Evolutionary conservation across 2,797 vertebrate genomes (phyloP), one percentile per base, ranked within the genome.

Genomic region (Sebastes miniatus): DNA sequence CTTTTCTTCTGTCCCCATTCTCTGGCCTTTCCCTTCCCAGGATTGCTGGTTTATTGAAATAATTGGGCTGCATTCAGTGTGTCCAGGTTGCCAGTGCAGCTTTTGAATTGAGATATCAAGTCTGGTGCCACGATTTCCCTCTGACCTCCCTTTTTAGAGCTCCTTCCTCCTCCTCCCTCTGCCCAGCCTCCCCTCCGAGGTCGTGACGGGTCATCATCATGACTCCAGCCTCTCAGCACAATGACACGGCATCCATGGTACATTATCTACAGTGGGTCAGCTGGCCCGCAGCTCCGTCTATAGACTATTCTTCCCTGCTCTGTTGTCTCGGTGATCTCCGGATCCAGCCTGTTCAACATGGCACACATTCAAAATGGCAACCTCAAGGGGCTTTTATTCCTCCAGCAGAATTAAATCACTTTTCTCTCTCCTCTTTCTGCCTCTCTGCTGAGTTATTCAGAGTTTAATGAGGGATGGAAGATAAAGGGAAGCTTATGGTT

Each of bases 401-500:
- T 86, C 82, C 58, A 56, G 59, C 68, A 90, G 87, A 92, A 90
- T 88, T 86, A 85, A 92, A 90, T 91, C 90, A 89, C 88, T 90
- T 83, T 77, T 83, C 76, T 85, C 75, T 72, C 78, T 69, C 50
- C 24, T 81, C 83, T 83, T 58, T 85, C 81, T 85, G 77, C 81
- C 70, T 88, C 67, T 86, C 84, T 64, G 76, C 85, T 83, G 92
- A 88, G 91, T 91, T 90, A 93, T 93, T 92, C 91, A 91, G 86
- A 91, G 88, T 91, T 92, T 94, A 93, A 93, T 92, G 88, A 93
- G 90, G 83, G 70, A 76, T 74, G 73, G 61, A 34, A 86, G 83
- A 92, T 91, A 91, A 93, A 92, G 88, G 89, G 82, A 88, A 92
- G 89, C 92, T 90, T 91, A 91, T 91, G 89, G 85, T 84, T 91